A percentile compares a stretch with the other conserved stretches of the same genome.
phyloP scores from a whole-genome alignment of 1,140 invertebrate genomes.

The Calliphora vicina region DNA sequence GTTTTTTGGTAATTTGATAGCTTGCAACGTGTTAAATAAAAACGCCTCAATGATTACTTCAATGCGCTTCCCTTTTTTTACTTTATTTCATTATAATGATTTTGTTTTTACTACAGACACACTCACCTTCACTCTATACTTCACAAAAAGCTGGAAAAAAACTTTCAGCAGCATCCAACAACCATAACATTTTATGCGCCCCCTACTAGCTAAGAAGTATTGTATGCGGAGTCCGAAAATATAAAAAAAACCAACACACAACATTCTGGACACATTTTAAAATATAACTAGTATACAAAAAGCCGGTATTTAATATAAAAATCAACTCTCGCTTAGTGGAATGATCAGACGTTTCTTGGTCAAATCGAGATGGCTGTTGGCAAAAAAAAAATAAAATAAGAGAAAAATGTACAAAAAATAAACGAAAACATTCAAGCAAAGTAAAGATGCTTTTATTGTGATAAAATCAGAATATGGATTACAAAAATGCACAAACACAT shows the following conservation, averaged over 20 bases:
- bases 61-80: constrained; percentile 40
- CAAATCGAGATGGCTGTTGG: constrained; percentile 26
- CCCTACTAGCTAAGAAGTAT: constrained; percentile 13
- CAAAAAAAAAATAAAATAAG: constrained; percentile 22
- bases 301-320: constrained; percentile 11
- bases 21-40: constrained; percentile 43
- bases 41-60: constrained; percentile 44
- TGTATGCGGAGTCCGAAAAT: background rate
- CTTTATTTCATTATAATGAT: constrained; percentile 22
- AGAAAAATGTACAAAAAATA: background rate
- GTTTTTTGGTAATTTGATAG: constrained; percentile 42
- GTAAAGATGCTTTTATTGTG: constrained; percentile 24
- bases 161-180: background rate
- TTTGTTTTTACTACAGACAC: background rate
- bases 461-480: constrained; percentile 43
- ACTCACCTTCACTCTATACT: too few species aligned
- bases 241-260: background rate
- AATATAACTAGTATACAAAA: background rate
- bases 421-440: background rate
- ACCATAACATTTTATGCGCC: constrained; percentile 24
- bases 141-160: background rate
- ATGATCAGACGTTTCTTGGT: constrained; percentile 7
- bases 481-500: constrained; percentile 32
- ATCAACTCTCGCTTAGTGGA: background rate
- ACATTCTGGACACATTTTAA: constrained; percentile 21